Evolutionary conservation across 2,888 invertebrate genomes (phyloP), one percentile per base, ranked within the genome.

Genomic region (Blastobasis adustella): DNA sequence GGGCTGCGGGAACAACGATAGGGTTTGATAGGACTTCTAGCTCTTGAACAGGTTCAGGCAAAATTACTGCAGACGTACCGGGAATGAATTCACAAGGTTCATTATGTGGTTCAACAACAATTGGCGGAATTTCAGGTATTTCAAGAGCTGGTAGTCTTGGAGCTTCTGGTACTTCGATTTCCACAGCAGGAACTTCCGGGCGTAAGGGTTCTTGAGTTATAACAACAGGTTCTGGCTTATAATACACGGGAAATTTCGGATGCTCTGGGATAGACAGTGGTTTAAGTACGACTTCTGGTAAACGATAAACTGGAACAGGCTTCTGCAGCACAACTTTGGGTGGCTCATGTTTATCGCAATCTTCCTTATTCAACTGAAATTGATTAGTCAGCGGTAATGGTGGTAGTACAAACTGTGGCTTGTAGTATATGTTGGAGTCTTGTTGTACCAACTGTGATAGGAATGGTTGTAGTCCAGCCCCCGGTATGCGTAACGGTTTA

Each of bases 351-450:
- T 43, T 46, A n/a, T 46, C 37, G 43, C 49, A 49, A 43, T 49
- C 49, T 37, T 49, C 10, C 7, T 49, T 40, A 5, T 37, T 42
- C 6, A 10, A 6, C n/a, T 37, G 6, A 37, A 4, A 40, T 6
- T 37, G 37, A 46, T 23, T 7, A 43, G n/a, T 6, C 8, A 23
- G 38, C 37, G 9, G 36, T 40, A 49, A n/a, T 38, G 45, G 39
- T n/a, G 62, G 52, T 43, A 69, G 46, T 41, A 63, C 46, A 37
- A 70, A 52, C 42, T 67, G 63, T 46, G 76, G 71, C 42, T 76
- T 71, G 46, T 73, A 73, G 53, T 67, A 74, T 41, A 73, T 61
- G 53, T 76, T 71, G 23, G 71, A 68, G 9, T 73, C 73, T 58
- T 72, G 65, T 47, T 74, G 72, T 38, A 73, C 49, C 40, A 67